Evolutionary conservation across 2,797 vertebrate species (phyloP).

Genomic region (Myripristis jacobus): DNA sequence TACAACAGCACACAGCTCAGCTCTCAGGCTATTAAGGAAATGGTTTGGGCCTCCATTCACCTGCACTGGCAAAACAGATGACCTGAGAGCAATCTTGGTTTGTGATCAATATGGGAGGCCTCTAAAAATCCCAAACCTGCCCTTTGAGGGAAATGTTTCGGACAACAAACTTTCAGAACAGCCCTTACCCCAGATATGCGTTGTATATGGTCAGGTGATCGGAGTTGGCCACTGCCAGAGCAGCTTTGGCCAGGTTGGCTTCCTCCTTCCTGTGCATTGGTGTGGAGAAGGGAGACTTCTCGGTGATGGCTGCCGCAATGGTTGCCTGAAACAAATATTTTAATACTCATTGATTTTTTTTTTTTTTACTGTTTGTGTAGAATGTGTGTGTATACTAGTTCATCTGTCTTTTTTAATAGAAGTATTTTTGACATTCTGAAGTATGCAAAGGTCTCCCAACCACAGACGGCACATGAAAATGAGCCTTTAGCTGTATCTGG

Average conservation of each 20-base stretch:
- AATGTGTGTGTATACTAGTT: too few relatives aligned
- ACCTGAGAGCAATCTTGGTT: not conserved
- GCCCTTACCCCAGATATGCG: constrained; percentile 90
- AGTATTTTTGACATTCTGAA: too few relatives aligned
- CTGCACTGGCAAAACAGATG: not conserved
- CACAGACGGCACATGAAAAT: too few relatives aligned
- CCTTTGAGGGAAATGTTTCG: not conserved
- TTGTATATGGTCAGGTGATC: constrained; percentile 97
- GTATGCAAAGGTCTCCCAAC: too few relatives aligned
- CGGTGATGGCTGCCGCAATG: constrained; percentile 95
- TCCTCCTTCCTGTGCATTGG: constrained; percentile 96
- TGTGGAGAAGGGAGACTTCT: constrained; percentile 96
- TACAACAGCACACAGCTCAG: too few relatives aligned
- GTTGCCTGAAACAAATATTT: constrained; percentile 86
- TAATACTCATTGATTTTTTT: not conserved
- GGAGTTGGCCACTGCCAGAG: constrained; percentile 89
- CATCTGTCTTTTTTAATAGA: too few relatives aligned
- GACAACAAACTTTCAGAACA: not conserved
- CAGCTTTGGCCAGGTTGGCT: constrained; percentile 93
- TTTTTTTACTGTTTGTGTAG: too few relatives aligned
- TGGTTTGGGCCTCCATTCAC: not conserved
- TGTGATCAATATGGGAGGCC: not conserved
- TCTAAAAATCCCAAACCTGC: not conserved
- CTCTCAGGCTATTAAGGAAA: not conserved
- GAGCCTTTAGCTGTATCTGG: too few relatives aligned